Conservation (phyloP, 2,888 invertebrate genomes). For the Tenthredo scrophulariae region DNA sequence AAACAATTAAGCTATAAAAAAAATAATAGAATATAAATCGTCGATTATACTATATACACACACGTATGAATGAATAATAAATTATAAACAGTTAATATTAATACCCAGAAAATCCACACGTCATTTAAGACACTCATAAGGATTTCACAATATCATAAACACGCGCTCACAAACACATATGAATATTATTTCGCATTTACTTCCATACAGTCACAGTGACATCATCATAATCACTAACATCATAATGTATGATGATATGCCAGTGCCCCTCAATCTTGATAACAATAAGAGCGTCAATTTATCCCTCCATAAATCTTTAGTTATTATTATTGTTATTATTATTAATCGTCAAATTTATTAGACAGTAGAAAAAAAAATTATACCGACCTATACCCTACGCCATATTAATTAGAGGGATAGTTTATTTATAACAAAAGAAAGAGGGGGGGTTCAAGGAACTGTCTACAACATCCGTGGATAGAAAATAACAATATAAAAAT, state of each 20-base stretch:
- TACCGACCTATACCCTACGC: background rate
- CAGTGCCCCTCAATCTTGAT: constrained; percentile 59
- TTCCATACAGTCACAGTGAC: constrained; percentile 58
- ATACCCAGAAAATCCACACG: constrained; percentile 26
- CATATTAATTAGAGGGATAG: background rate
- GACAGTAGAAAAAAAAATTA: background rate
- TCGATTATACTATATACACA: background rate
- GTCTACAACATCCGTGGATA: background rate
- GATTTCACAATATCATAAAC: background rate
- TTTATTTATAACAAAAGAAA: background rate
- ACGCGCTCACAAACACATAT: background rate
- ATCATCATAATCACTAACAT: constrained; percentile 59
- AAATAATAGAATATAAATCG: constrained; percentile 45
- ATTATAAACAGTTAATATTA: background rate
- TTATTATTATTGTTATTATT: constrained; percentile 1
- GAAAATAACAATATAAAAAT: background rate
- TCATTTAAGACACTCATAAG: constrained; percentile 8
- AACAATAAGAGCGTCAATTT: constrained; percentile 24
- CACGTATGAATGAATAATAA: background rate
- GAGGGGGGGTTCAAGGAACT: background rate
- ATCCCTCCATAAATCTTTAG: constrained; percentile 13
- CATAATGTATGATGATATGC: constrained; percentile 54
- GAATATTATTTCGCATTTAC: background rate
- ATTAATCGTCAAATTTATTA: background rate
- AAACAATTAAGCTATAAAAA: background rate